Base-by-base conservation (phyloP, 2,888 invertebrate species). In the Andrena dorsata region DNA sequence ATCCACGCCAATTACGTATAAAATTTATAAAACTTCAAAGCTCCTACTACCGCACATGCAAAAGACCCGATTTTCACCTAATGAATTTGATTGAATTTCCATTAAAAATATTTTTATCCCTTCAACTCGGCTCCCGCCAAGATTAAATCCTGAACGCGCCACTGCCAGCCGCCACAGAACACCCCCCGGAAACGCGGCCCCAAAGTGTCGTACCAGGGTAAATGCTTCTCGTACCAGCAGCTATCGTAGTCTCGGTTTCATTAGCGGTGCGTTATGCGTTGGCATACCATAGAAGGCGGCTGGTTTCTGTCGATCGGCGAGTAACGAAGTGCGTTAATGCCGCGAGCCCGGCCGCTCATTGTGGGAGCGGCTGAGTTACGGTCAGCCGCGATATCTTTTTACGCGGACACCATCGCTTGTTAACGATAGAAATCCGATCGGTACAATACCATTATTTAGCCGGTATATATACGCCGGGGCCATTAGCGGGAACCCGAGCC, bases 371-470 rank as follows among this genome's bases (percentile, higher is more conserved):
- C 88, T 89, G 89, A 90, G 90, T 91, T 91, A 92, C 91, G 89
- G 83, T 89, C 87, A 86, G 77, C 83, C 76, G 56, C 79, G 76
- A 78, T 89, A 82, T 83, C 86, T 84, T 91, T 92, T 92, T 91
- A 91, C 90, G 89, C 90, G 88, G 70, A 84, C 86, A 81, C 74
- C 80, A 63, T 35, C 87, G 83, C 92, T 93, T 93, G 93, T 93
- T 93, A 93, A 93, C 92, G 92, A 93, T 92, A 92, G 92, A 93
- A 93, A 92, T 92, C 90, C 91, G 89, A 91, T 92, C 90, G 89
- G 90, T 91, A 92, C 92, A 93, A 93, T 93, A 90, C 92, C 92
- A 93, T 93, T 93, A 93, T 93, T 93, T 92, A 92, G 89, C 89
- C 84, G 84, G 49, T 32, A 83, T 82, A 84, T 89, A 83, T 82